Conservation (phyloP, 1,140 invertebrate species). For the Drosophila hydei region DNA sequence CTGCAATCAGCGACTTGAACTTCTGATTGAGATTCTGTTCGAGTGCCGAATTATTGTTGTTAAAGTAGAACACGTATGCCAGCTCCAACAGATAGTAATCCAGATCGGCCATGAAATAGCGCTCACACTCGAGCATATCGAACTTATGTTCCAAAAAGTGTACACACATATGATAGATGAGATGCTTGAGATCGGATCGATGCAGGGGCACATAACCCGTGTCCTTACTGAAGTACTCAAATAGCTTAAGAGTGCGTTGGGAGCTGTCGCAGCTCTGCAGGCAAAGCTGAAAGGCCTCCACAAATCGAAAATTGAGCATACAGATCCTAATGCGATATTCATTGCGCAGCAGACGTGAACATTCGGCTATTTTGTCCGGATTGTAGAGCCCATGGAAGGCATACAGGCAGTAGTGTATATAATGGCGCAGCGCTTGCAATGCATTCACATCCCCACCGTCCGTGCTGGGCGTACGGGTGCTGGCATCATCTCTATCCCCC, state of each 20-base stretch:
- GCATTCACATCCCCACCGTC: constrained; percentile 40
- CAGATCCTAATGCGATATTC: constrained; percentile 81
- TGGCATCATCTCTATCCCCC: constrained; percentile 45
- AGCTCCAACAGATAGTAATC: constrained; percentile 82
- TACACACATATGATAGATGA: constrained; percentile 79
- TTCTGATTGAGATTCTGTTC: constrained; percentile 82
- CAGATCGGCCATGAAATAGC: constrained; percentile 78
- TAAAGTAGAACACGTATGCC: constrained; percentile 82
- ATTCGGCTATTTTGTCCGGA: constrained; percentile 84
- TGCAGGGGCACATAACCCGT: constrained; percentile 80
- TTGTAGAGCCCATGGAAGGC: constrained; percentile 85
- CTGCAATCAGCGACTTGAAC: constrained; percentile 75
- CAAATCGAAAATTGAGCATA: constrained; percentile 82
- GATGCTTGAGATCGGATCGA: constrained; percentile 77
- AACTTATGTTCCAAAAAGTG: constrained; percentile 77
- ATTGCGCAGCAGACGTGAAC: constrained; percentile 59
- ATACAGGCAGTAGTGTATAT: constrained; percentile 86
- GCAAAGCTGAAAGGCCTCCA: constrained; percentile 78
- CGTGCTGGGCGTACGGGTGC: constrained; percentile 56
- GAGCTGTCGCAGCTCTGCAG: constrained; percentile 67
- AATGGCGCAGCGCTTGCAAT: constrained; percentile 71
- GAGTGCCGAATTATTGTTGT: constrained; percentile 80
- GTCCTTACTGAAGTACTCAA: constrained; percentile 84
- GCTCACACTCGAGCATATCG: constrained; percentile 75
- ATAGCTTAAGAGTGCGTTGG: constrained; percentile 73